Evolutionary conservation across 2,797 vertebrate genomes (phyloP), one percentile per base, ranked within the genome.

Genomic region (Argentina silus): DNA sequence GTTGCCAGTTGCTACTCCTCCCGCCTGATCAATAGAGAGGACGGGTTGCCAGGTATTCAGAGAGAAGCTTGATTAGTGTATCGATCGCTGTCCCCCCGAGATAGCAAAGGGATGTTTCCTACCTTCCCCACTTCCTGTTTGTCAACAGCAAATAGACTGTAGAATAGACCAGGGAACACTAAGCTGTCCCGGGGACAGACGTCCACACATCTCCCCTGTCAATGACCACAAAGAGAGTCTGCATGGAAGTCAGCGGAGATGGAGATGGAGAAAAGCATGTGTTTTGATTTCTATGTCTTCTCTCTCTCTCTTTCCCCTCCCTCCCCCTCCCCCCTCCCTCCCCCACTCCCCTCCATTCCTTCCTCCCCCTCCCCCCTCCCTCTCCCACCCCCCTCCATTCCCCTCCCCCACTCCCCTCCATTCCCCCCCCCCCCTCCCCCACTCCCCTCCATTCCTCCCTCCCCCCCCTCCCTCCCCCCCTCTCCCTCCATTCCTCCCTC

Each of bases 21-120:
- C n/a, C n/a, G n/a, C n/a, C n/a, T n/a, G n/a, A 48, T 15, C 48
- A 57, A 57, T 23, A 3, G 6, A 57, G 59, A 60, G 67, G 70
- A 75, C 63, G 74, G 64, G 78, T 73, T 78, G 81, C 84, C 79
- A 83, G 81, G n/a, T n/a, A 73, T 83, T 71, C 74, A 66, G 76
- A 71, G 86, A 83, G 75, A 61, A 81, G 77, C 75, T 80, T 77
- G 87, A 91, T 92, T 90, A 87, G 79, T 67, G 66, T 78, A 91
- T 90, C 65, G 85, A 91, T 90, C 69, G 60, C 21, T 59, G 4
- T 10, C 11, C 3, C 21, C 10, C 5, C n/a, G n/a, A 57, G 75
- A 69, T 63, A 73, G 23, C 80, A 36, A 36, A 36, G 48, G 68
- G 78, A 78, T 60, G 15, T 44, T 21, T 74, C n/a, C n/a, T n/a